phyloP scores from a whole-genome alignment of 2,113 vertebrate species.

The Cnemophilus loriae region DNA sequence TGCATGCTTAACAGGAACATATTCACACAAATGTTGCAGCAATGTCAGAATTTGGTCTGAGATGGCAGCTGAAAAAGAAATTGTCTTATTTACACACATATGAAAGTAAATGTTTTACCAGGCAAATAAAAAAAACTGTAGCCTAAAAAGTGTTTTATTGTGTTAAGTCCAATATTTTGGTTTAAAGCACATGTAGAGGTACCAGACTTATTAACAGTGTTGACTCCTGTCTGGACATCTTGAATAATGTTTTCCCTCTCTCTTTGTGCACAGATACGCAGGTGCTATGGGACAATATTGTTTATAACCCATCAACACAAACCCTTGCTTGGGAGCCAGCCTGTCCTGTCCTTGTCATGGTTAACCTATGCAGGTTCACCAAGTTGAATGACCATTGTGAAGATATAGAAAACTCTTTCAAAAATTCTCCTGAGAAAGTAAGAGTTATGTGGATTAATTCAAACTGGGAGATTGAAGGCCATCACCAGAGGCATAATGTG shows the following conservation, averaged over 20 bases:
- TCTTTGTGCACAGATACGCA: slow-evolving; percentile 68
- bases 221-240: background rate
- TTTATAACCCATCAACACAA: slow-evolving; percentile 73
- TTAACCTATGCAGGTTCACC: slow-evolving; percentile 72
- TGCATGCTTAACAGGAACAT: background rate
- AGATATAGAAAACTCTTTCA: slow-evolving; percentile 71
- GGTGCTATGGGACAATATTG: slow-evolving; percentile 78
- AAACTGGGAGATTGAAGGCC: background rate
- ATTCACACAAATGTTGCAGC: background rate
- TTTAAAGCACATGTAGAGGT: background rate
- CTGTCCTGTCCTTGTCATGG: slow-evolving; percentile 71
- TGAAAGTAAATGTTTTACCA: background rate
- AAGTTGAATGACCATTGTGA: slow-evolving; percentile 52
- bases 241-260: background rate
- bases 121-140: background rate
- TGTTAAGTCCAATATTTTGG: background rate
- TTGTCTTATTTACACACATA: background rate
- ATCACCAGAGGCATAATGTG: background rate
- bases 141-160: background rate
- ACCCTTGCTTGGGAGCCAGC: slow-evolving; percentile 76
- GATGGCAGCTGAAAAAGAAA: background rate
- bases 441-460: slow-evolving; percentile 44
- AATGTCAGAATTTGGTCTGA: background rate
- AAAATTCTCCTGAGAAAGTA: slow-evolving; percentile 66
- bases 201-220: background rate